Percentiles rank a stretch among this genome's conserved stretches.
Evolutionary conservation across 2,888 invertebrate genomes (phyloP).

Genomic region (Limnephilus marmoratus): DNA sequence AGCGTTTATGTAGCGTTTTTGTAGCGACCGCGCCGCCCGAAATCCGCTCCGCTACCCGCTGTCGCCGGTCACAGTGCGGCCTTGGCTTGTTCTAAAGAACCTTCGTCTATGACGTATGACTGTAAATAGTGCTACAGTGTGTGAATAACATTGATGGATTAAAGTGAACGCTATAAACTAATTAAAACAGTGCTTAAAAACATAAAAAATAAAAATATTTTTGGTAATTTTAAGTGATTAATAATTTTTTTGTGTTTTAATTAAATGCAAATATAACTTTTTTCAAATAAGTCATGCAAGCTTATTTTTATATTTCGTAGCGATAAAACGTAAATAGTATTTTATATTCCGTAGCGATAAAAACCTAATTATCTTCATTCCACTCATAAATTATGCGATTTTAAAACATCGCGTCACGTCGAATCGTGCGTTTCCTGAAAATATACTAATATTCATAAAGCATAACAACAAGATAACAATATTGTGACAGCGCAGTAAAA

Average conservation of each 20-base stretch:
- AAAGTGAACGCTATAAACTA: neutral
- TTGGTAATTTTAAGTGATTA: neutral
- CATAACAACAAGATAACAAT: neutral
- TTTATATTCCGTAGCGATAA: too few species aligned
- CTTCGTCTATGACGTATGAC: neutral
- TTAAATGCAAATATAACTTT: too few species aligned
- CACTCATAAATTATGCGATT: neutral
- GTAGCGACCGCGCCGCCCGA: neutral
- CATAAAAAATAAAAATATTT: neutral
- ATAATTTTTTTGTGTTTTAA: neutral
- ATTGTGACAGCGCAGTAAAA: neutral
- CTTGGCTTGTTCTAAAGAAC: neutral
- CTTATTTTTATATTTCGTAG: neutral
- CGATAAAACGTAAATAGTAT: neutral
- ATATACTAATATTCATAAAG: neutral
- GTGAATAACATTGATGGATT: neutral
- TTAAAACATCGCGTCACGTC: neutral
- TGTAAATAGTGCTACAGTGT: neutral
- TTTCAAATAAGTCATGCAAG: neutral
- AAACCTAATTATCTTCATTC: neutral
- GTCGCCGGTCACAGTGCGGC: neutral
- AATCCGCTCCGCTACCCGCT: neutral
- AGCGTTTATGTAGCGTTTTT: neutral
- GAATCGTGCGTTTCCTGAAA: neutral
- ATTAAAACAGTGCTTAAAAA: neutral